These are phyloP conservation scores for Cyprinodon brontotheroides DNA, from an alignment of 2,113 vertebrate species.

Conservation along the genomic window DNA sequence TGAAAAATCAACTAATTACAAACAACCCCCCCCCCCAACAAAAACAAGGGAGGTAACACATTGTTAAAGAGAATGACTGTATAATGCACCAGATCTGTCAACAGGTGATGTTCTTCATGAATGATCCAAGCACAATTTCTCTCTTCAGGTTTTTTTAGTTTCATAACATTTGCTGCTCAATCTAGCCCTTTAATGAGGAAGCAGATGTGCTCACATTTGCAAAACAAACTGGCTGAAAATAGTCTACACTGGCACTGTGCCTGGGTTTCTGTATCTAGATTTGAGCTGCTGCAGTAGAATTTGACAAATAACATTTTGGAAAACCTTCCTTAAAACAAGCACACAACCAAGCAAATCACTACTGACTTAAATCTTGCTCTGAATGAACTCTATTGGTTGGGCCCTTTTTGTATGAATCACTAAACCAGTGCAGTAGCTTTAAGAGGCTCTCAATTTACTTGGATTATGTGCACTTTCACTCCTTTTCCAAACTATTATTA, in stretches of 20 bases:
- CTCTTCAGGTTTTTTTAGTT: background rate
- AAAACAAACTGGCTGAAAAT: slow-evolving; percentile 57
- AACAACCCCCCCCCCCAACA: background rate
- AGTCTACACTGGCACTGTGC: slow-evolving; percentile 50
- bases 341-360: slow-evolving; percentile 59
- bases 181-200: slow-evolving; percentile 32
- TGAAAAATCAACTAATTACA: background rate
- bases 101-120: background rate
- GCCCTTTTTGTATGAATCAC: background rate
- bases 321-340: slow-evolving; percentile 63
- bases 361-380: slow-evolving; percentile 45
- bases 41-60: background rate
- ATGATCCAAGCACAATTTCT: background rate
- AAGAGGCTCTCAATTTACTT: no score
- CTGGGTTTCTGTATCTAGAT: slow-evolving; percentile 66
- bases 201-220: slow-evolving; percentile 58
- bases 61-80: background rate
- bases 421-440: no score
- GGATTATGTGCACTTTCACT: no score
- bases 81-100: background rate
- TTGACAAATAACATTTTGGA: slow-evolving; percentile 70
- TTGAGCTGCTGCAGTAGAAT: slow-evolving; percentile 62
- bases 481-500: no score
- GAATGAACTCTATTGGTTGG: background rate
- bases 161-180: slow-evolving; percentile 14